Base-by-base conservation (phyloP, 2,113 vertebrate genomes). In the Oncorhynchus mykiss region DNA sequence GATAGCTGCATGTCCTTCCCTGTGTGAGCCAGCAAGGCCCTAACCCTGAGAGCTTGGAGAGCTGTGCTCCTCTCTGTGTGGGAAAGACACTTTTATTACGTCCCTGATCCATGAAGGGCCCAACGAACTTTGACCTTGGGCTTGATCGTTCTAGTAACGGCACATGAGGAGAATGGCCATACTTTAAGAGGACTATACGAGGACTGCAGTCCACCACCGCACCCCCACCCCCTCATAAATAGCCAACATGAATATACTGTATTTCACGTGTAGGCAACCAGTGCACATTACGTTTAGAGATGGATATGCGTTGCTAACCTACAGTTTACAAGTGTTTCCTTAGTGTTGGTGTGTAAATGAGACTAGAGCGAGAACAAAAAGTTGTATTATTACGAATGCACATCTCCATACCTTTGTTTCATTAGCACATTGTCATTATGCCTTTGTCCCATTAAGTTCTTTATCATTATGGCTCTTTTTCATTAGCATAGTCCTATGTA, bases 71-170 rank as follows among this genome's bases (percentile, higher is more conserved):
- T 39, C 8, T 39, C 39, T 39, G 39, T 39, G 39, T 39, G 39
- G 39, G 39, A 39, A 9, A 39, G 39, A 39, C 39, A 45, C 39
- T 25, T 92, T 91, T 91, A 91, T 90, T 89, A 84, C 76, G 80
- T 82, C 81, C 84, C 71, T 75, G 86, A 89, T 87, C 76, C 78
- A 86, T 89, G 87, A 80, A 87, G 48, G 76, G 79, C 76, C 77
- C 69, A 78, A 80, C 88, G 90, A 91, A 86, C 91, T 93, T 89
- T 91, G 83, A 92, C 91, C 88, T 91, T 91, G 88, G 87, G 77
- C 76, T 87, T 80, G 84, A 85, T 90, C 81, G 70, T 86, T 85
- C 71, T 66, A 79, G 88, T 82, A 88, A 88, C 85, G 45, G 24
- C 39, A 45, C 11, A 45, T 3, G 39, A 45, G 39, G 39, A 45